Evolutionary conservation across 2,797 vertebrate species (phyloP).

Genomic region (Ptychadena robeensis): DNA sequence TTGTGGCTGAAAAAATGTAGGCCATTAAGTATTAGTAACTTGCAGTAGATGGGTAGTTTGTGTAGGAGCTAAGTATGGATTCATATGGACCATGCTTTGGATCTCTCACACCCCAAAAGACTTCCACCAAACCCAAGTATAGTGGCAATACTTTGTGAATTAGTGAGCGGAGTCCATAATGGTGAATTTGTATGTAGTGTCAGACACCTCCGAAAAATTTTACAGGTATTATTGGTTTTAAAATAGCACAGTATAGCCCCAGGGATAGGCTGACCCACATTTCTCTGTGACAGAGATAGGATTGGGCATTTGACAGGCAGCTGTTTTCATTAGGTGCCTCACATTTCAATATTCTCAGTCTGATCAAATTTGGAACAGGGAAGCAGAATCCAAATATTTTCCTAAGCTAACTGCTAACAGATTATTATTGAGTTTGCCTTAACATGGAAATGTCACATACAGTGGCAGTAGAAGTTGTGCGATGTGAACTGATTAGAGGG

Average conservation of each 20-base stretch:
- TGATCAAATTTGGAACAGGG: not conserved
- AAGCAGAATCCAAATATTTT: not conserved
- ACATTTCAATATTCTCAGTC: not conserved
- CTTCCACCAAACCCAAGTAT: not conserved
- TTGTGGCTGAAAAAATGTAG: too few species aligned
- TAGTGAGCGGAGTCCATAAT: not conserved
- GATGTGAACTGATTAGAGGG: too few species aligned
- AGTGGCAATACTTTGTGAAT: not conserved
- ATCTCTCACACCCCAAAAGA: too few species aligned
- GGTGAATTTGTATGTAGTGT: not conserved
- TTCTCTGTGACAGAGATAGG: constrained; percentile 27
- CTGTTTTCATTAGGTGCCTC: constrained; percentile 13
- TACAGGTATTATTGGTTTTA: constrained; percentile 26
- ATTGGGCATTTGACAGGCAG: constrained; percentile 37
- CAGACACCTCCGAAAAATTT: constrained; percentile 36
- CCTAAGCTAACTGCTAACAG: not conserved
- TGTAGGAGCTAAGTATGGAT: too few species aligned
- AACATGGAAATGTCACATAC: not conserved
- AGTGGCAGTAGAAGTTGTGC: not conserved
- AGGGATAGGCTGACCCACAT: constrained; percentile 51
- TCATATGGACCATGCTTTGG: too few species aligned
- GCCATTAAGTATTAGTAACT: too few species aligned
- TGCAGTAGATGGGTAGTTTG: too few species aligned
- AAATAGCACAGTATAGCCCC: constrained; percentile 17
- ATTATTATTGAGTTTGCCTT: not conserved